These are phyloP conservation scores for Alsophila aescularia DNA, from an alignment of 2,888 invertebrate species.

Conservation along the genomic window DNA sequence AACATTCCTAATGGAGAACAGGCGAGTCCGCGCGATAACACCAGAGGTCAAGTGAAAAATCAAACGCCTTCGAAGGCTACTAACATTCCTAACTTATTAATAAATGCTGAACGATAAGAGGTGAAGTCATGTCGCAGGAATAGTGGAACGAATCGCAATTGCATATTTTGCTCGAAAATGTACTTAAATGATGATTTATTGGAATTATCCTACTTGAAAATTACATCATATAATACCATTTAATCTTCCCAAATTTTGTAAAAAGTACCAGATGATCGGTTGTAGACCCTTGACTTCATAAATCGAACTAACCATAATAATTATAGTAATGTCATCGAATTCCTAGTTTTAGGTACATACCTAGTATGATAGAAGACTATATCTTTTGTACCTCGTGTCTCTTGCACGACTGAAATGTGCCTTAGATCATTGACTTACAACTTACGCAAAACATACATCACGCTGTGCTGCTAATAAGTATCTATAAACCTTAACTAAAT, in stretches of 20 bases:
- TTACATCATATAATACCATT: background rate
- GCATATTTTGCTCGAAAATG: constrained; percentile 30
- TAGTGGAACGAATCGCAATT: constrained; percentile 54
- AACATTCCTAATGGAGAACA: constrained; percentile 55
- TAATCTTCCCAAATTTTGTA: background rate
- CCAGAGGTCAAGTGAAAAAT: constrained; percentile 63
- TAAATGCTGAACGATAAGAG: constrained; percentile 46
- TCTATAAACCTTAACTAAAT: constrained; percentile 24
- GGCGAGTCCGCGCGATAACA: constrained; percentile 48
- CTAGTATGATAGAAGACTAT: constrained; percentile 1
- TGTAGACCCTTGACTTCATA: background rate
- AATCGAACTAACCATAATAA: background rate
- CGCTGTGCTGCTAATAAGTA: constrained; percentile 4
- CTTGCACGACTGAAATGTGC: background rate
- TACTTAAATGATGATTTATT: constrained; percentile 8
- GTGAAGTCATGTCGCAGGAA: constrained; percentile 53
- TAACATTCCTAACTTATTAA: constrained; percentile 66
- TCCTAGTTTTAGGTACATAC: constrained; percentile 5
- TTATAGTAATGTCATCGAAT: constrained; percentile 1
- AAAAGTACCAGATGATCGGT: background rate
- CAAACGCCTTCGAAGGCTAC: constrained; percentile 57
- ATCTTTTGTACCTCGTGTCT: constrained; percentile 1
- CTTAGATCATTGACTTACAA: constrained; percentile 12
- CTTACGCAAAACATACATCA: constrained; percentile 8
- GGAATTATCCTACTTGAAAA: background rate